phyloP scores from a whole-genome alignment of 2,888 invertebrate genomes.

The Disparrhopalites patrizii region DNA sequence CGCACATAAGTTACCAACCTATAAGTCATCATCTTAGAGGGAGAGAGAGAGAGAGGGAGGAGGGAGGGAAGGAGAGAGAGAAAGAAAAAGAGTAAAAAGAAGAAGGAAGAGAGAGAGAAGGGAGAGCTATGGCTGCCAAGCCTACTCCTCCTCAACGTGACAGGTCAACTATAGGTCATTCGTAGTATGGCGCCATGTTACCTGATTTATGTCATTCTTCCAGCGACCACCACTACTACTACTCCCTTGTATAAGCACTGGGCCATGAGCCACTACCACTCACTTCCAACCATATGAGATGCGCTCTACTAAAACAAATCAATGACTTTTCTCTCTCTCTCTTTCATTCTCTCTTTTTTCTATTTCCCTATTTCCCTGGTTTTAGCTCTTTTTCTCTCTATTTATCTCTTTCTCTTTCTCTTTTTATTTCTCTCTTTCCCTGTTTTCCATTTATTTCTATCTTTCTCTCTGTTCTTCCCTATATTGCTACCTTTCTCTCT shows the following conservation, averaged over 20 bases:
- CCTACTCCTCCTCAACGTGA: conserved; percentile 33
- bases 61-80: no score
- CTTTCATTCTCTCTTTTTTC: conserved; percentile 5
- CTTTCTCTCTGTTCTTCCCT: background rate
- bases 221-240: conserved; percentile 12
- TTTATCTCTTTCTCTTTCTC: no score
- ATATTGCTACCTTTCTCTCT: background rate
- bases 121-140: conserved; percentile 29
- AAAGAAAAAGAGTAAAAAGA: no score
- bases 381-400: no score
- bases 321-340: conserved; percentile 19
- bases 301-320: conserved; percentile 28
- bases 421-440: no score
- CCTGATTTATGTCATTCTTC: conserved; percentile 36
- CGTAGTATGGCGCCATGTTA: conserved; percentile 31
- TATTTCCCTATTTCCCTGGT: conserved; percentile 5
- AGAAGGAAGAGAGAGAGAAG: no score
- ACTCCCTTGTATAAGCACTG: conserved; percentile 10
- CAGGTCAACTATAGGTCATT: conserved; percentile 35
- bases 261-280: conserved; percentile 11
- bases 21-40: conserved; percentile 33
- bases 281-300: conserved; percentile 16
- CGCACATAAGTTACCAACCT: conserved; percentile 28
- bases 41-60: no score
- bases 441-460: background rate